These are phyloP conservation scores for Drosophila sproati DNA, from an alignment of 1,140 invertebrate genomes.

Conservation along the genomic window DNA sequence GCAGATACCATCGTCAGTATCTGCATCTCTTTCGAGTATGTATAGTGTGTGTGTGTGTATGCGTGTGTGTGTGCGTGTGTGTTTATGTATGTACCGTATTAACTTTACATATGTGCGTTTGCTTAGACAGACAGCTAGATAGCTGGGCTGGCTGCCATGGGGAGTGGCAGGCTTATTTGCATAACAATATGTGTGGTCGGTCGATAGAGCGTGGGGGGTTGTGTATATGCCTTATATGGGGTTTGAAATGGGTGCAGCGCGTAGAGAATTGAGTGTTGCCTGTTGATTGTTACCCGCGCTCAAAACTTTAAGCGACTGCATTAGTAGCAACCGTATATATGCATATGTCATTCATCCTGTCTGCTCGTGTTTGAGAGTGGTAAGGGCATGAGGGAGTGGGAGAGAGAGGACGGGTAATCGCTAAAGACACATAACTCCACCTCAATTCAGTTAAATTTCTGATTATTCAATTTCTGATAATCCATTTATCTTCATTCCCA, in stretches of 20 bases:
- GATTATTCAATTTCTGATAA: slow-evolving; percentile 20
- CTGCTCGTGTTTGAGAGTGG: background rate
- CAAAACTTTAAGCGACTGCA: slow-evolving; percentile 39
- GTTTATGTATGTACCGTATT: slow-evolving; percentile 4
- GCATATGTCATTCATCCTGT: background rate
- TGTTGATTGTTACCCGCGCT: background rate
- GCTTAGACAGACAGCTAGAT: slow-evolving; percentile 32
- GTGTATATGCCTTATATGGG: background rate
- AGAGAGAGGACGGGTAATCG: background rate
- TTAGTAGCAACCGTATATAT: slow-evolving; percentile 25
- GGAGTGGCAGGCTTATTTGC: slow-evolving; percentile 60
- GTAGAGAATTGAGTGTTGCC: slow-evolving; percentile 5
- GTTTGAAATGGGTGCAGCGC: slow-evolving; percentile 8
- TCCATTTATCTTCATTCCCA: slow-evolving; percentile 8
- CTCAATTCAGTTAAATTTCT: background rate
- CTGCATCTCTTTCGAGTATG: slow-evolving; percentile 11
- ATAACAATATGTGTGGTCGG: slow-evolving; percentile 62
- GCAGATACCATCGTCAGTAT: slow-evolving; percentile 41
- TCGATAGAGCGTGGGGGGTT: slow-evolving; percentile 9
- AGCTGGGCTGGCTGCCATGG: slow-evolving; percentile 20
- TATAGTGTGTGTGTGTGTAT: slow-evolving; percentile 8
- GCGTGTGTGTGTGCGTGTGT: slow-evolving; percentile 29
- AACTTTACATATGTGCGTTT: slow-evolving; percentile 27
- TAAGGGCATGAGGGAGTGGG: background rate
- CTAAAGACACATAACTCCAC: slow-evolving; percentile 2